Base-by-base conservation (phyloP, 1,140 invertebrate genomes). In the Drosophila tropicalis region DNA sequence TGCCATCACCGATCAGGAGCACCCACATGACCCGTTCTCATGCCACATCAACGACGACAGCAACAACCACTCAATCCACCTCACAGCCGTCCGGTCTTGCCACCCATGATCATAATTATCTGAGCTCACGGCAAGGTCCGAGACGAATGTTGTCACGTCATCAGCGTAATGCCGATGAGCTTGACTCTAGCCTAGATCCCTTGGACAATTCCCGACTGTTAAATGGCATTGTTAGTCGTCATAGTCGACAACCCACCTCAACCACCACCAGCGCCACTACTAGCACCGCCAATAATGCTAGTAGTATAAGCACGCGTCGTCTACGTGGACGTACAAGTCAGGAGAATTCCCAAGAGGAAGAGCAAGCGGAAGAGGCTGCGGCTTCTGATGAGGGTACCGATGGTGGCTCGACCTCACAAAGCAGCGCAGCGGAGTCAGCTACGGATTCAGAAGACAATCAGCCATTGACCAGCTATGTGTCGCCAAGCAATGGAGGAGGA, bases 381-480 rank as follows among this genome's bases (percentile, higher is more conserved):
- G 81, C 81, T 34, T 90, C 90, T 0, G 87, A 91, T 51, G 82
- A 91, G 62, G 90, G 90, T 29, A 78, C 92, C 5, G 87, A 89
- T 54, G 91, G 90, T 15, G 78, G 90, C 12, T 86, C 90, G 1
- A 90, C 79, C 13, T 73, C 74, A 5, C 90, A 89, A n/a, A 61
- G 25, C 17, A 70, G 67, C 34, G 74, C 81, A 10, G 83, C 81
- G n/a, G 83, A 82, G n/a, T 22, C 79, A 36, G 81, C 85, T 22
- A 91, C 92, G 65, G 92, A 92, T 66, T 92, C 92, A 9, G 93
- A 94, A 67, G 93, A 94, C 72, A 93, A 94, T 91, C 92, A 92
- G 64, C 94, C 93, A 32, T 82, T 94, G n/a, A 89, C 91, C 19
- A 90, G 72, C 62, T 90, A 90, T 70, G 89, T 90, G 5, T 68